phyloP scores from a whole-genome alignment of 2,113 vertebrate genomes.

The Panthera tigris region DNA sequence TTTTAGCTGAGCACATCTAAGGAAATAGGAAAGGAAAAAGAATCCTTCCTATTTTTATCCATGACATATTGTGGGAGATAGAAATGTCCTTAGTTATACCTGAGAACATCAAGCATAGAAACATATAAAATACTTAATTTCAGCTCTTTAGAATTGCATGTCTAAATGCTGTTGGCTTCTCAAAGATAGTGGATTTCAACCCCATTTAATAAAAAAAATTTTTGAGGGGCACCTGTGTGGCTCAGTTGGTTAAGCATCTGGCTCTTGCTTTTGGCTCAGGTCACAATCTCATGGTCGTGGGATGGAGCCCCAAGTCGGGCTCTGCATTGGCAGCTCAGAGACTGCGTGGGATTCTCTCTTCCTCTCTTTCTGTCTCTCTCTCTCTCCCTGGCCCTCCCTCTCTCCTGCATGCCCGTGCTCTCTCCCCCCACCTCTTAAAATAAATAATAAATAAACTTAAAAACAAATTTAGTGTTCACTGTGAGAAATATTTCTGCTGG shows the following conservation, averaged over 20 bases:
- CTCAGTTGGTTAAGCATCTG: no score
- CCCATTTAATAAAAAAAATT: background rate
- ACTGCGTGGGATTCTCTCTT: no score
- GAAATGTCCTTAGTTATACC: background rate
- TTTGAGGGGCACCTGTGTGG: no score
- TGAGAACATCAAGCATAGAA: constrained; percentile 20
- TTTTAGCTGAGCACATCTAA: background rate
- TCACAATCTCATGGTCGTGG: no score
- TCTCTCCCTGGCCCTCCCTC: no score
- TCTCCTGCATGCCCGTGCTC: background rate
- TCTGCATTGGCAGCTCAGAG: no score
- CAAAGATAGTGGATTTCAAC: background rate
- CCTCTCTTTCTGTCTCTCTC: no score
- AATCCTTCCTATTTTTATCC: background rate
- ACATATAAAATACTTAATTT: background rate
- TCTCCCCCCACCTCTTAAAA: no score
- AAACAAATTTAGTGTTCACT: background rate
- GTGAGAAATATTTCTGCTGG: background rate
- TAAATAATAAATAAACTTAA: no score
- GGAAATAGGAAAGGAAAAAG: background rate
- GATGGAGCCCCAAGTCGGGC: no score
- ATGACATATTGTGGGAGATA: background rate
- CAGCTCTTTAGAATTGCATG: background rate
- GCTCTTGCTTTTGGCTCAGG: no score
- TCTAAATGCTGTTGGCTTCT: background rate